A percentile compares a stretch with the other conserved stretches of the same genome.
phyloP scores from a whole-genome alignment of 1,140 invertebrate species.

The Pissodes strobi region DNA sequence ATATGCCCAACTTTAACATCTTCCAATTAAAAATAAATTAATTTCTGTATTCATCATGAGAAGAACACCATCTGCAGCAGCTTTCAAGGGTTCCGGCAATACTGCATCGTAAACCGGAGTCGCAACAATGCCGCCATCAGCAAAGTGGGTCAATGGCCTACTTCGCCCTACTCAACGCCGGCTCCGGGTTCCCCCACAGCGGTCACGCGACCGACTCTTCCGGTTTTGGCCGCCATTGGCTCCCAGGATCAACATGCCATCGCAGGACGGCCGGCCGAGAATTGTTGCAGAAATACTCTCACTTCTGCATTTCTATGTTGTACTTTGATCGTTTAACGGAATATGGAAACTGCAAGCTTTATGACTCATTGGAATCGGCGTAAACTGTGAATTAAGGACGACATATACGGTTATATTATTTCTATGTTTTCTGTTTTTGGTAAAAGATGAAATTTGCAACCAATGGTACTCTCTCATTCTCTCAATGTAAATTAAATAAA shows the following conservation, averaged over 20 bases:
- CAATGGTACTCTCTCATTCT: too few relatives aligned
- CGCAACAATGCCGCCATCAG: conserved; percentile 21
- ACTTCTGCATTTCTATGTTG: conserved; percentile 15
- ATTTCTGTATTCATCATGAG: too few relatives aligned
- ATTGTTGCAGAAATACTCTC: conserved; percentile 29
- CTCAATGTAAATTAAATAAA: too few relatives aligned
- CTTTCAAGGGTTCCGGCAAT: conserved; percentile 13
- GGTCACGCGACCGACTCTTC: conserved; percentile 21
- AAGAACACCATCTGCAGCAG: neutral
- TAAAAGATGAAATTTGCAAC: too few relatives aligned
- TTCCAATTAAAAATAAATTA: too few relatives aligned
- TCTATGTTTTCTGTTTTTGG: too few relatives aligned
- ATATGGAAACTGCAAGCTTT: conserved; percentile 23
- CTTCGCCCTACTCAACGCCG: conserved; percentile 34
- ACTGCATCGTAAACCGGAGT: conserved; percentile 13
- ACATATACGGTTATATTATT: too few relatives aligned
- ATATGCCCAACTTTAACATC: too few relatives aligned
- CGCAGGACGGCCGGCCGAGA: conserved; percentile 7
- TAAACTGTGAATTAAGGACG: neutral
- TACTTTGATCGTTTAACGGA: conserved; percentile 19
- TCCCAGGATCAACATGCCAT: conserved; percentile 8
- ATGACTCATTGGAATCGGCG: conserved; percentile 1
- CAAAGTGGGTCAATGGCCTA: conserved; percentile 47
- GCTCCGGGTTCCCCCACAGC: conserved; percentile 30
- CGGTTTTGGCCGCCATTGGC: conserved; percentile 17